A percentile compares a stretch with the other conserved stretches of the same genome.
These are phyloP conservation scores for Pelodiscus sinensis DNA, from an alignment of 2,113 vertebrate genomes.

Conservation along the genomic window DNA sequence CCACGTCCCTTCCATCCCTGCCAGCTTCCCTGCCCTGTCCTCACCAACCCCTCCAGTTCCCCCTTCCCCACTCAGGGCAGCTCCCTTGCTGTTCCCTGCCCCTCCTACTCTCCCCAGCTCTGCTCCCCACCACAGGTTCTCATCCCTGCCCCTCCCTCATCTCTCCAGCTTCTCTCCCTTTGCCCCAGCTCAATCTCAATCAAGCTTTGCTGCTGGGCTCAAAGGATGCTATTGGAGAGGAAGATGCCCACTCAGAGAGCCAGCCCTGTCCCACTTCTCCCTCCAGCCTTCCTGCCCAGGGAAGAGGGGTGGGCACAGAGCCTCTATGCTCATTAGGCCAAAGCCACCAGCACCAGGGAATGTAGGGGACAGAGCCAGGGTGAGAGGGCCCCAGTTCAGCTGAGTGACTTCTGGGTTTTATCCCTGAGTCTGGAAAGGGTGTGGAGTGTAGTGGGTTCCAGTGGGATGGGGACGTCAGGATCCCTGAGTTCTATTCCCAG, in stretches of 20 bases:
- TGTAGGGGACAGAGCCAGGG: neutral
- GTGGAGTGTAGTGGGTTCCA: neutral
- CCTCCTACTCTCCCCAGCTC: neutral
- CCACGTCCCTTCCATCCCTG: accelerated
- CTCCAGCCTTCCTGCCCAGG: neutral
- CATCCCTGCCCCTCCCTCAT: neutral
- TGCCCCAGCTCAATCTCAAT: neutral
- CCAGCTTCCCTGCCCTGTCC: neutral
- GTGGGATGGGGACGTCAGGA: neutral
- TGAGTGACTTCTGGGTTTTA: neutral
- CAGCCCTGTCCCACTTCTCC: neutral
- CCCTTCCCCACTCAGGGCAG: neutral
- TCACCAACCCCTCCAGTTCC: too few relatives aligned
- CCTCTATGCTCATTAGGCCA: neutral
- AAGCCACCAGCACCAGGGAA: neutral
- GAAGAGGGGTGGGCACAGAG: neutral
- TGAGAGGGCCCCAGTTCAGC: neutral
- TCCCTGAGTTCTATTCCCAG: neutral
- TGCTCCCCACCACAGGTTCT: neutral
- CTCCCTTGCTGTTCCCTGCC: neutral
- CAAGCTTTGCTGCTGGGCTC: neutral
- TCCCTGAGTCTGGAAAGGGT: neutral
- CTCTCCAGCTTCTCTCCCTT: neutral
- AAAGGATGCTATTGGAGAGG: neutral
- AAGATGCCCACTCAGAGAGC: neutral